Evolutionary conservation across 2,888 invertebrate genomes (phyloP), one percentile per base, ranked within the genome.

Genomic region (Disparrhopalites patrizii): DNA sequence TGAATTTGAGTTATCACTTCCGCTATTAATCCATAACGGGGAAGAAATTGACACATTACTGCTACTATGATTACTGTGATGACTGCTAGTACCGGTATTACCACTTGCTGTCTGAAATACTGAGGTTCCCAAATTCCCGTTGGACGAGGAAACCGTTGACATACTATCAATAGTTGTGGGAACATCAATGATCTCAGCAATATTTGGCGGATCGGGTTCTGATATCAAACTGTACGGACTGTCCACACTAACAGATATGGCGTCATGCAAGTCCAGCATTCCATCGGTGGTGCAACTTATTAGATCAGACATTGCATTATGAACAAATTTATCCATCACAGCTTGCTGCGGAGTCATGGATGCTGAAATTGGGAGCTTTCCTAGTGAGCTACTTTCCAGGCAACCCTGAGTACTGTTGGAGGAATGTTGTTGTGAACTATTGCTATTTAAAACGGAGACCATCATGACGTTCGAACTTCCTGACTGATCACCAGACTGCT

Each of bases 151-250:
- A 30, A 67, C 33, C 10, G 57, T 36, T 15, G 43, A 52, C n/a
- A 56, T 38, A 52, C 57, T 66, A 20, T 72, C 68, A 40, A 64
- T 68, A 2, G 70, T 68, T 1, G 71, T 68, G 3, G 68, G 70
- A 1, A 73, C 69, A 56, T 74, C 73, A 28, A 73, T 68, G n/a
- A 72, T 71, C 55, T 74, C 74, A n/a, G 66, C 70, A 33, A 74
- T 68, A 23, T 58, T 66, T 50, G 70, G 70, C 18, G 66, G 68
- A 28, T 72, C 74, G 1, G 67, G 65, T 20, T 73, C 75, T 1
- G 73, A 71, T 15, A 73, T 69, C n/a, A 72, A 61, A 61, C 72
- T 67, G 43, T 69, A 73, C 18, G 72, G 68, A 62, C 67, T 72
- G 3, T 71, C 75, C 20, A 71, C 63, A 15, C 64, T 71, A 1